Evolutionary conservation across 2,797 vertebrate genomes (phyloP).

Genomic region (Perodicticus potto): DNA sequence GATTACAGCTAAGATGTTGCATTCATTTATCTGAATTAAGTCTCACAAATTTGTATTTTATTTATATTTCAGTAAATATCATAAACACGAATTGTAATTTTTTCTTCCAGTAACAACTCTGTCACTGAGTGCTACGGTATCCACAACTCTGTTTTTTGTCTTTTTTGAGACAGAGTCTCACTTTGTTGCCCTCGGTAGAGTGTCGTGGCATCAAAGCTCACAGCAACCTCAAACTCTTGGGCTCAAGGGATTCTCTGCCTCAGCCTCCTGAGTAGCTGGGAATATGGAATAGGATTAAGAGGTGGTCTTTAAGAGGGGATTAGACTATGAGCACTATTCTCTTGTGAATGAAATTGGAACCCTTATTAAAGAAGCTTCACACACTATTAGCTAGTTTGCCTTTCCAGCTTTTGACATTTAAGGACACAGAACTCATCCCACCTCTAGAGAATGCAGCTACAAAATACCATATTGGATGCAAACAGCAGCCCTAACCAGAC

Average conservation of each 20-base stretch:
- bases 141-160: no score
- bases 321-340: background rate
- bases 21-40: background rate
- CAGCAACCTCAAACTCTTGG: no score
- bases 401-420: background rate
- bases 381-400: background rate
- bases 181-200: no score
- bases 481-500: background rate
- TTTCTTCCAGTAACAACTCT: background rate
- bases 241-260: no score
- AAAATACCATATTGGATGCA: background rate
- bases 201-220: no score
- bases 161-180: no score
- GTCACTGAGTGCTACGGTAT: background rate
- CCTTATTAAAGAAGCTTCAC: background rate
- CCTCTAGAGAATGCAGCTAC: no score
- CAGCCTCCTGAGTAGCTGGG: no score
- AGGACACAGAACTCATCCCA: no score
- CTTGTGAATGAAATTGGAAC: background rate
- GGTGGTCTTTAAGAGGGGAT: background rate
- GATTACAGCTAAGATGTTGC: background rate
- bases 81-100: background rate
- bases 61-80: constrained; percentile 31
- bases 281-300: background rate
- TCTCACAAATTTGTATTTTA: background rate